Evolutionary conservation across 2,888 invertebrate species (phyloP), one percentile per base, ranked within the genome.

Genomic region (Pelosia muscerda): DNA sequence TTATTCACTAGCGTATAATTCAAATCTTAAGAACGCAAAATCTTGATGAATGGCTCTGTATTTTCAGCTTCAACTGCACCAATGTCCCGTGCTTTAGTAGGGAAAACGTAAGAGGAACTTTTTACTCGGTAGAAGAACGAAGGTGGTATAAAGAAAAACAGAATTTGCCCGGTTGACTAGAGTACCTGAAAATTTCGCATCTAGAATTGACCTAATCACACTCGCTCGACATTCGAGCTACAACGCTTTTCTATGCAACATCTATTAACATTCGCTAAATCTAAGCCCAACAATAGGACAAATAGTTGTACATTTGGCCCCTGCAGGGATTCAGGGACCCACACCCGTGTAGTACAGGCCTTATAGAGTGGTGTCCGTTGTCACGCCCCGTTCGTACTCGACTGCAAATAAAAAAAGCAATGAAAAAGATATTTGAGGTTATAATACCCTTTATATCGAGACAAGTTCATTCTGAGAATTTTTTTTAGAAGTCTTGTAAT

Each of bases 271-370:
- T 81, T n/a, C 78, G 79, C 81, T 76, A 81, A 84, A 85, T 86
- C 78, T 81, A 79, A 71, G 74, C 64, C 11, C 63, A 69, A 79
- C 78, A 81, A 78, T 74, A 75, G 72, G 60, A 66, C 54, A 57
- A 55, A 65, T 68, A 72, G 74, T 88, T 89, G 89, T 87, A 86
- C 87, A 88, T 85, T 88, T 83, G 81, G 77, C 81, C 79, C 86
- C 86, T 38, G 49, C 61, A 65, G 54, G 19, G 68, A 59, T 54
- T 19, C 63, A 71, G 25, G 11, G 63, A 34, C 34, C 55, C 34
- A 42, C 38, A 26, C 23, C 42, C 42, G 59, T 60, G 56, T 49
- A 65, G 10, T 54, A 34, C 34, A 25, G 63, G 28, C 9, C 22
- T 13, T 31, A 28, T 61, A 63, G 22, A 49, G 65, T 63, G 64